Evolutionary conservation across 2,797 vertebrate species (phyloP).

Genomic region (Cossypha heuglini): DNA sequence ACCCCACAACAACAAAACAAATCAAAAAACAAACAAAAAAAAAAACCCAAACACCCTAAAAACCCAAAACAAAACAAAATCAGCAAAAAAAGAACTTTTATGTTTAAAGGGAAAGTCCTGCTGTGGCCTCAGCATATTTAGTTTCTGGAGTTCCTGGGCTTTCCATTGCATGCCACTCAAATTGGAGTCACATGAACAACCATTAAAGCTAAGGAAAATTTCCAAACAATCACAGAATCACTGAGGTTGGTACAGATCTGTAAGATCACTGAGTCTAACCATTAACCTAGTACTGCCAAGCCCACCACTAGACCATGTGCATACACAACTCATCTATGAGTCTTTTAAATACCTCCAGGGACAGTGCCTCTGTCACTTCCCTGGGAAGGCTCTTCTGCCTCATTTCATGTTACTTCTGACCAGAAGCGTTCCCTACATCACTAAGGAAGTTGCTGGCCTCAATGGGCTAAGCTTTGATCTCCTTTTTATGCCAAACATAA

Average conservation of each 20-base stretch:
- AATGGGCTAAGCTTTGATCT: neutral
- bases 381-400: neutral
- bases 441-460: neutral
- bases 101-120: neutral
- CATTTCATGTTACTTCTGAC: neutral
- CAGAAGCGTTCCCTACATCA: neutral
- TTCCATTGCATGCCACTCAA: neutral
- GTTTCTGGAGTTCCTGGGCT: neutral
- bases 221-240: neutral
- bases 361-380: neutral
- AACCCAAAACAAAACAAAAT: neutral
- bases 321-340: fast-evolving
- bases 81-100: neutral
- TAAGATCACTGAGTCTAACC: neutral
- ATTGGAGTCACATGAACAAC: fast-evolving
- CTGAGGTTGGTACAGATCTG: neutral
- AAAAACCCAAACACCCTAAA: neutral
- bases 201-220: neutral
- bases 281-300: neutral
- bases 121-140: neutral
- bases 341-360: neutral
- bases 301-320: neutral
- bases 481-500: neutral
- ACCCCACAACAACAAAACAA: neutral
- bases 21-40: neutral